Evolutionary conservation across 2,888 invertebrate species (phyloP).

Genomic region (Napeogenes sylphis): DNA sequence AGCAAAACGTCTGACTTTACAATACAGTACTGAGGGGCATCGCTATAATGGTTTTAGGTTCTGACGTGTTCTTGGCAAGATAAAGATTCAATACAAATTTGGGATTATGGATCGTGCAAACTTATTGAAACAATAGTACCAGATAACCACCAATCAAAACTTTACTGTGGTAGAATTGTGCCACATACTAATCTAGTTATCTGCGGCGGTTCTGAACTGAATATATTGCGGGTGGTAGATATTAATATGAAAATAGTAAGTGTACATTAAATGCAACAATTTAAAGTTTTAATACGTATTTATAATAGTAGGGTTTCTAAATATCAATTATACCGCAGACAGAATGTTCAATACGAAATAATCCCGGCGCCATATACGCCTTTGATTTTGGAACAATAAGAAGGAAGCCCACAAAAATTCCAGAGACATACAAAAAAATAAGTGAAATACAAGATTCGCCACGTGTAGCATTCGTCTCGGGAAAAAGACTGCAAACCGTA

Average conservation of each 20-base stretch:
- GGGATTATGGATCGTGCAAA: slow-evolving; percentile 82
- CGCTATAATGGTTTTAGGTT: slow-evolving; percentile 60
- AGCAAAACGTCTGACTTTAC: no score
- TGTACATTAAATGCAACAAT: slow-evolving; percentile 23
- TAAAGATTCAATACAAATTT: slow-evolving; percentile 78
- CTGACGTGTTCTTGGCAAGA: slow-evolving; percentile 82
- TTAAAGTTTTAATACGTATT: not conserved
- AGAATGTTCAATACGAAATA: slow-evolving; percentile 70
- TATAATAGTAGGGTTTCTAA: not conserved
- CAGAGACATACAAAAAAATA: slow-evolving; percentile 53
- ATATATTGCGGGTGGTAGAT: slow-evolving; percentile 80
- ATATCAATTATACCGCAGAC: slow-evolving; percentile 60
- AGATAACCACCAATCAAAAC: slow-evolving; percentile 70
- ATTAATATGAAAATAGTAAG: slow-evolving; percentile 77
- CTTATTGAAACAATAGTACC: slow-evolving; percentile 78
- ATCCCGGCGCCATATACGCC: slow-evolving; percentile 76
- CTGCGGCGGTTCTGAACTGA: slow-evolving; percentile 79
- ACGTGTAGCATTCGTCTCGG: slow-evolving; percentile 75
- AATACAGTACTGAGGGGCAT: no score
- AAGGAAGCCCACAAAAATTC: slow-evolving; percentile 51
- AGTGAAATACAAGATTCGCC: slow-evolving; percentile 65
- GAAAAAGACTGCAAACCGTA: slow-evolving; percentile 76
- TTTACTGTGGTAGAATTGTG: slow-evolving; percentile 80
- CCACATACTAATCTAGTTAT: slow-evolving; percentile 75
- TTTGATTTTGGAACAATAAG: slow-evolving; percentile 75